These are phyloP conservation scores for Armadillidium nasatum DNA, from an alignment of 1,140 invertebrate species.

Conservation along the genomic window DNA sequence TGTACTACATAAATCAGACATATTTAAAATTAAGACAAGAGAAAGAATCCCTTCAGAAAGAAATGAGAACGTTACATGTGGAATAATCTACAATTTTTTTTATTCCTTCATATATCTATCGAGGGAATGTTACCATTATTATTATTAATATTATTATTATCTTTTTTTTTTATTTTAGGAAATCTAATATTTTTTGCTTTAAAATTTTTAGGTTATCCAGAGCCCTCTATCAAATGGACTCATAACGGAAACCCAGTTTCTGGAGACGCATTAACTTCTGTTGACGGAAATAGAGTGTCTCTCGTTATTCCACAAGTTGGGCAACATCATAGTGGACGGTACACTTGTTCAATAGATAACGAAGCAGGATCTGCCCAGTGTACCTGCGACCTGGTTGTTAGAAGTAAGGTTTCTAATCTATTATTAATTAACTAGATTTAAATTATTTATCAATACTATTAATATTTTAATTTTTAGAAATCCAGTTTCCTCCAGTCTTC, in stretches of 20 bases:
- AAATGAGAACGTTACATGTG: no score
- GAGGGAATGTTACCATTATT: background rate
- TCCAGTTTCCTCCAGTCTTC: slow-evolving; percentile 71
- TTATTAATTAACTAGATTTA: background rate
- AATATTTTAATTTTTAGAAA: slow-evolving; percentile 55
- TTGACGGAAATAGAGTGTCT: slow-evolving; percentile 34
- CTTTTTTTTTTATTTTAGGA: background rate
- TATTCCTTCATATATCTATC: background rate
- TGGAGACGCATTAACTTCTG: slow-evolving; percentile 23
- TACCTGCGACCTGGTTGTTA: slow-evolving; percentile 67
- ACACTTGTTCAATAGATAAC: slow-evolving; percentile 76
- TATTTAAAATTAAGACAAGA: no score
- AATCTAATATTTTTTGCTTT: background rate
- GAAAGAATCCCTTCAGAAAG: no score
- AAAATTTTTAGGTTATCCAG: slow-evolving; percentile 56
- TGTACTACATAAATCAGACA: no score
- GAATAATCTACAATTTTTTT: no score
- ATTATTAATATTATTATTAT: background rate
- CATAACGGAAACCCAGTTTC: slow-evolving; percentile 58
- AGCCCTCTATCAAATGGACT: slow-evolving; percentile 66
- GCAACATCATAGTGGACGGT: slow-evolving; percentile 62
- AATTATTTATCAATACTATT: background rate
- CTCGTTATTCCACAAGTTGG: slow-evolving; percentile 36
- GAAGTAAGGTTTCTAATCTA: slow-evolving; percentile 60
- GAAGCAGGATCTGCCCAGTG: slow-evolving; percentile 65